These are phyloP conservation scores for Cheilosia urbana DNA, from an alignment of 2,888 invertebrate genomes.

Conservation along the genomic window DNA sequence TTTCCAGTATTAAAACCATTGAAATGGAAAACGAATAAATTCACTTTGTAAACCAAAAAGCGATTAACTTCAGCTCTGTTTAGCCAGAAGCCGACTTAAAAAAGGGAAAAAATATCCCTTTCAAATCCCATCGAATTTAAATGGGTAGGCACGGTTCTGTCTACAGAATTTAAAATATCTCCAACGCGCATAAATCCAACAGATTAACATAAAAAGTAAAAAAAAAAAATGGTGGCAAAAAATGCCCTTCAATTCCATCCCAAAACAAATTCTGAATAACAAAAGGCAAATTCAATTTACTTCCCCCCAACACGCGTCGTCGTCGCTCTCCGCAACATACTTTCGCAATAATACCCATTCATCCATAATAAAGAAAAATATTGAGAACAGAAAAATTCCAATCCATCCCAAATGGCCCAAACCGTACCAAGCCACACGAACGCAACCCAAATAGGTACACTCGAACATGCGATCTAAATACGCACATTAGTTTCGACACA, in stretches of 20 bases:
- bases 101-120: no score
- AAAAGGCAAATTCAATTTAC: constrained; percentile 34
- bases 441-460: constrained; percentile 36
- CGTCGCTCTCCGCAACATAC: constrained; percentile 4
- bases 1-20: no score
- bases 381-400: constrained; percentile 64
- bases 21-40: no score
- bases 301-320: background rate
- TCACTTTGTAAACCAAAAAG: no score
- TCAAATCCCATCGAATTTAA: no score
- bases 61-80: no score
- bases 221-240: constrained; percentile 36
- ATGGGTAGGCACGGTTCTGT: no score
- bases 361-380: constrained; percentile 28
- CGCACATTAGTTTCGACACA: constrained; percentile 66
- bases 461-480: constrained; percentile 38
- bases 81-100: no score
- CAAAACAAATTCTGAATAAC: constrained; percentile 39
- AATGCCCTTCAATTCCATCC: constrained; percentile 14
- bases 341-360: constrained; percentile 54
- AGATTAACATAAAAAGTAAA: background rate
- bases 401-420: constrained; percentile 51
- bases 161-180: no score
- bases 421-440: constrained; percentile 21
- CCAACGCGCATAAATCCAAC: no score